phyloP scores from a whole-genome alignment of 2,113 vertebrate genomes.

The Pavo muticus region DNA sequence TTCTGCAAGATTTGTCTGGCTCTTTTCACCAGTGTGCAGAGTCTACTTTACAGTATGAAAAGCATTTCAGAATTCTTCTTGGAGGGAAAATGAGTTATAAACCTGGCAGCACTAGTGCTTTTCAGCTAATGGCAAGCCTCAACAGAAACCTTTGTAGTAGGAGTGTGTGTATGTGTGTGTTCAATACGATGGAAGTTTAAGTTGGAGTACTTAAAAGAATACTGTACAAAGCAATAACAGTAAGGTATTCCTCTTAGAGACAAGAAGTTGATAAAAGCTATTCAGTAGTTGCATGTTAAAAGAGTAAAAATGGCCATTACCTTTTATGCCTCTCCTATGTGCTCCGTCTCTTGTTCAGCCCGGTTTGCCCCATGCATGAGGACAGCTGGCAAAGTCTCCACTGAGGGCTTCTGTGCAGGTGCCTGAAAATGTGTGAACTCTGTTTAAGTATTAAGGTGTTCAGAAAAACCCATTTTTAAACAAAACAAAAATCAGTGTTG shows the following conservation, averaged over 20 bases:
- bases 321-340: neutral
- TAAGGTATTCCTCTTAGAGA: neutral
- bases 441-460: neutral
- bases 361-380: neutral
- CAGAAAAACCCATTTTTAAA: neutral
- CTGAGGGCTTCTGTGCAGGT: neutral
- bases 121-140: neutral
- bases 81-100: neutral
- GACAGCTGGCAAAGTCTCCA: neutral
- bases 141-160: neutral
- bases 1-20: neutral
- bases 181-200: neutral
- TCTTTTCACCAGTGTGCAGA: neutral
- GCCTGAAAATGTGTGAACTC: neutral
- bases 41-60: neutral
- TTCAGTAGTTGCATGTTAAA: neutral
- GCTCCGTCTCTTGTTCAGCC: neutral
- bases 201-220: neutral
- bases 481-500: neutral
- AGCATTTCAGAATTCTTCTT: neutral
- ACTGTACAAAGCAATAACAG: neutral
- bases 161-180: fast-evolving
- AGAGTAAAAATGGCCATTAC: neutral
- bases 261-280: neutral
- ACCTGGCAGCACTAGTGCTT: neutral